phyloP scores from a whole-genome alignment of 1,140 invertebrate genomes.

The Drosophila nannoptera region DNA sequence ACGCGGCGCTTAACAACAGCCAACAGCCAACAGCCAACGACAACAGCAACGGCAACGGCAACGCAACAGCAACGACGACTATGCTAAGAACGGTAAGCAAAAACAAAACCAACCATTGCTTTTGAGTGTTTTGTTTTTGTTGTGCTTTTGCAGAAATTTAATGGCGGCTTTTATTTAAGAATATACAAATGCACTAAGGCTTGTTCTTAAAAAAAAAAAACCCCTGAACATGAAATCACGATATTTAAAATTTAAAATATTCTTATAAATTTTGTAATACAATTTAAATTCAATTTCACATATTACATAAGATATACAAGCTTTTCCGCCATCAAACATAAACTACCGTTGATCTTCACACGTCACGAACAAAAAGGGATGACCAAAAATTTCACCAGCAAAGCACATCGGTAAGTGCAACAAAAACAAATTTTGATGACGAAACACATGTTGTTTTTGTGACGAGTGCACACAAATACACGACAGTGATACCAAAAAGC shows the following conservation, averaged over 20 bases:
- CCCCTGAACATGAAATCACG: slow-evolving; percentile 14
- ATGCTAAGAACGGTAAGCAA: slow-evolving; percentile 38
- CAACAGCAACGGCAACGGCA: slow-evolving; percentile 13
- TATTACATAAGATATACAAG: neutral
- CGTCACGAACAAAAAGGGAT: slow-evolving; percentile 9
- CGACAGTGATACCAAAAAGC: slow-evolving; percentile 2
- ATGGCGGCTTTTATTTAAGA: slow-evolving; percentile 42
- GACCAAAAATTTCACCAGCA: slow-evolving; percentile 38
- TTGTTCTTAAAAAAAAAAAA: neutral
- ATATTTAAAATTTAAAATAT: slow-evolving; percentile 2
- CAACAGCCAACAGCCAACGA: slow-evolving; percentile 48
- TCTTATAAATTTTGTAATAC: too few species aligned
- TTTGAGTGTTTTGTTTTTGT: slow-evolving; percentile 26
- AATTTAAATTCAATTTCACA: too few species aligned
- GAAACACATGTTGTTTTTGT: slow-evolving; percentile 75
- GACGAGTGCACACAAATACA: slow-evolving; percentile 15
- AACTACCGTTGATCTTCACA: slow-evolving; percentile 12
- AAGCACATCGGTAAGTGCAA: slow-evolving; percentile 54
- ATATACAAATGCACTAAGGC: slow-evolving; percentile 3
- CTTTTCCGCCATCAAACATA: slow-evolving; percentile 2
- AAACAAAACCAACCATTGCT: slow-evolving; percentile 32
- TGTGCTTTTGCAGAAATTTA: slow-evolving; percentile 61
- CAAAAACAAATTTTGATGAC: slow-evolving; percentile 69
- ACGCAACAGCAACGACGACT: slow-evolving; percentile 47
- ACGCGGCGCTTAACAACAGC: slow-evolving; percentile 56